phyloP scores from a whole-genome alignment of 2,888 invertebrate species.

The Eristalis pertinax region DNA sequence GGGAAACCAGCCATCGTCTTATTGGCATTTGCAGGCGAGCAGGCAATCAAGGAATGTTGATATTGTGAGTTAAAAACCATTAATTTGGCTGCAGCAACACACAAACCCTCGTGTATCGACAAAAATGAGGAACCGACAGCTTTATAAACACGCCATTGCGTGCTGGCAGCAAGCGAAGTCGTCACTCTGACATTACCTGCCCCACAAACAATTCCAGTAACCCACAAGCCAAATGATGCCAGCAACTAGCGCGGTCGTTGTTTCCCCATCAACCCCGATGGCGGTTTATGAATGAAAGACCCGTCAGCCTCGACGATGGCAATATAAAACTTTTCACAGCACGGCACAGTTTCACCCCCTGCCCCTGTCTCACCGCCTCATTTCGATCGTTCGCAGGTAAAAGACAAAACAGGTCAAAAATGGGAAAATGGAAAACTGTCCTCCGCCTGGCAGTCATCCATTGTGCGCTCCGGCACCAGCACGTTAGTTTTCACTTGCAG shows the following conservation, averaged over 20 bases:
- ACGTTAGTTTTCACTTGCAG: conserved; percentile 12
- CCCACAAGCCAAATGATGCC: not conserved
- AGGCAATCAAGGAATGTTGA: no score
- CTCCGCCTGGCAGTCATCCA: conserved; percentile 45
- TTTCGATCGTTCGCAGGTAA: not conserved
- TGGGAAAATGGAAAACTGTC: conserved; percentile 52
- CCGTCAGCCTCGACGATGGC: conserved; percentile 27
- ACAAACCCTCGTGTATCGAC: no score
- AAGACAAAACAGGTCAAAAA: conserved; percentile 43
- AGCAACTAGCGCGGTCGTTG: not conserved
- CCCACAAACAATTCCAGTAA: not conserved
- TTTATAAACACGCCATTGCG: conserved; percentile 59
- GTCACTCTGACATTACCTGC: not conserved
- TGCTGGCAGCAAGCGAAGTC: conserved; percentile 9
- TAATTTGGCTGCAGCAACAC: no score
- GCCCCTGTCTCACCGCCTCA: no score
- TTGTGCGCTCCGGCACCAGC: conserved; percentile 33
- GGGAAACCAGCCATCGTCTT: no score
- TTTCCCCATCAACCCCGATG: conserved; percentile 10
- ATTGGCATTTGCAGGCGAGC: no score
- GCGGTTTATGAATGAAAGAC: not conserved
- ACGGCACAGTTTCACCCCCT: not conserved
- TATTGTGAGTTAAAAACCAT: no score
- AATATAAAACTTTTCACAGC: conserved; percentile 26
- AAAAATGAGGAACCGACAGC: no score